Evolutionary conservation across 53 echinoderm and acorn worm species (phyloP).

Genomic region (Stichopus horrens): DNA sequence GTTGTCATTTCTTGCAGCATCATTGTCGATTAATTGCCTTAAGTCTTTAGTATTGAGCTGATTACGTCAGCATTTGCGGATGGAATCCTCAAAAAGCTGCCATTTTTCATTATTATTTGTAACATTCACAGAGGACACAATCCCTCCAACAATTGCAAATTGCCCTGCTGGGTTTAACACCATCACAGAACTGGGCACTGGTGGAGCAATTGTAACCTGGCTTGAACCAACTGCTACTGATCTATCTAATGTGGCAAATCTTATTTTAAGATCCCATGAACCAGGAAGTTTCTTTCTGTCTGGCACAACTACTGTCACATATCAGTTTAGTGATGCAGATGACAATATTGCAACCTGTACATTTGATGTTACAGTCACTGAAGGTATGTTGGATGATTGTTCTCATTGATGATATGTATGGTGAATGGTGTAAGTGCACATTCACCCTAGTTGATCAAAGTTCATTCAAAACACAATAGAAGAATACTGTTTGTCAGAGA

Average conservation of each 20-base stretch:
- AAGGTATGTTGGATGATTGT: not conserved
- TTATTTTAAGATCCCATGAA: conserved; percentile 21
- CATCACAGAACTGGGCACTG: not conserved
- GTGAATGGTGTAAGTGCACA: too few species aligned
- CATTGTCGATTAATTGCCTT: too few species aligned
- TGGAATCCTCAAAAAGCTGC: too few species aligned
- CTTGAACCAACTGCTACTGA: conserved; percentile 19
- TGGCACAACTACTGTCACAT: conserved; percentile 50
- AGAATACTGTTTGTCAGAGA: too few species aligned
- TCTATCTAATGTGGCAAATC: not conserved
- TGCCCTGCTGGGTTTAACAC: conserved; percentile 14
- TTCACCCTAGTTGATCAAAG: too few species aligned
- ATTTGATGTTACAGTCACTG: conserved; percentile 26
- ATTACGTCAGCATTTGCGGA: too few species aligned
- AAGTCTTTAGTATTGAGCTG: too few species aligned
- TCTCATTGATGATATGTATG: too few species aligned
- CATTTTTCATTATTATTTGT: too few species aligned
- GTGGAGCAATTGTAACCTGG: conserved; percentile 22
- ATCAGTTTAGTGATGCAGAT: conserved; percentile 20
- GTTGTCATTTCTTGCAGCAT: too few species aligned
- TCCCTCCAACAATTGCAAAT: conserved; percentile 29
- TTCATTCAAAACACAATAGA: too few species aligned
- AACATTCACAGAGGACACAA: conserved; percentile 43
- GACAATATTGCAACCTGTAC: conserved; percentile 25
- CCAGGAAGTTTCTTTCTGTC: conserved; percentile 25